phyloP scores from a whole-genome alignment of 2,113 vertebrate species.

The Polypterus senegalus region DNA sequence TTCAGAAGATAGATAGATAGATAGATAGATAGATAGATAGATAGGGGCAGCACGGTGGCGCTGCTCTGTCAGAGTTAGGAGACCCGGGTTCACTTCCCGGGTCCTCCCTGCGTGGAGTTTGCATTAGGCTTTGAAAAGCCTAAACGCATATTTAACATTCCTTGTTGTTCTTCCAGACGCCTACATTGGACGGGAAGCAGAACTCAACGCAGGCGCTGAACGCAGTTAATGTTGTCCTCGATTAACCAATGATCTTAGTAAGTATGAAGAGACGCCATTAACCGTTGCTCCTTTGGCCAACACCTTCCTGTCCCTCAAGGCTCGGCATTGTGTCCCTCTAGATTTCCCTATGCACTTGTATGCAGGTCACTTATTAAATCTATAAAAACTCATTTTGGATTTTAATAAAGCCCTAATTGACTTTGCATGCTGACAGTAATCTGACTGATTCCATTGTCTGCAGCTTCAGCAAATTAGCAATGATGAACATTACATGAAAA shows the following conservation, averaged over 20 bases:
- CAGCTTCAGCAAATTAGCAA: constrained; percentile 22
- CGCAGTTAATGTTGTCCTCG: constrained; percentile 38
- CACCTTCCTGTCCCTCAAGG: constrained; percentile 24
- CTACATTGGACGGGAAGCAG: constrained; percentile 23
- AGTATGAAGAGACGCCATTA: constrained; percentile 60
- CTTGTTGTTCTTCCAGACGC: constrained; percentile 31
- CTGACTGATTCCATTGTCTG: constrained; percentile 27
- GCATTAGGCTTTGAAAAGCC: too few species aligned
- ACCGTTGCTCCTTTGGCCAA: constrained; percentile 25
- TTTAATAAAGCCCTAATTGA: constrained; percentile 53
- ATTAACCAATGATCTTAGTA: constrained; percentile 59
- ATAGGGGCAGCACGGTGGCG: too few species aligned
- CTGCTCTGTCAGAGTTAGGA: too few species aligned
- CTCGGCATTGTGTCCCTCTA: constrained; percentile 11
- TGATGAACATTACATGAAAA: too few species aligned
- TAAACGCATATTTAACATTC: constrained; percentile 10
- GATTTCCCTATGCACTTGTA: constrained; percentile 19
- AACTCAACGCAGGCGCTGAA: constrained; percentile 36
- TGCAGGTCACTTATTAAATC: constrained; percentile 43
- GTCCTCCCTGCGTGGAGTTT: too few species aligned
- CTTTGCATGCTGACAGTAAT: constrained; percentile 31
- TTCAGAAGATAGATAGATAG: too few species aligned
- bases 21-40: too few species aligned
- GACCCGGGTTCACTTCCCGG: too few species aligned
- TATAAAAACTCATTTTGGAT: constrained; percentile 44